A percentile compares a stretch with the other conserved stretches of the same genome.
Evolutionary conservation across 2,797 vertebrate species (phyloP).

Genomic region (Rhodeus uyekii): DNA sequence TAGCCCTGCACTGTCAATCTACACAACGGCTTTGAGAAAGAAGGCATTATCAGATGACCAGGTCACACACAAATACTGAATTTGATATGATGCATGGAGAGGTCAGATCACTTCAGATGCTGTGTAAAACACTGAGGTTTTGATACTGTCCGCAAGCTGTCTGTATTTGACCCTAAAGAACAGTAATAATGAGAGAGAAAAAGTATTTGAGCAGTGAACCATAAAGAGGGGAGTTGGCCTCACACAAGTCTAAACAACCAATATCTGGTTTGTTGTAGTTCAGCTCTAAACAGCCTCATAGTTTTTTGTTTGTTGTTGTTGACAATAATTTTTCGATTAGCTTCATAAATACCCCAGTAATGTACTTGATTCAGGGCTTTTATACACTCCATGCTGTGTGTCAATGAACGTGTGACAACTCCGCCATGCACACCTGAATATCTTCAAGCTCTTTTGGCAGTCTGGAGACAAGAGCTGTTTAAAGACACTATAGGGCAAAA

Average conservation of each 20-base stretch:
- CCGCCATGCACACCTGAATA: background rate
- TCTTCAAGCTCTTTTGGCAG: background rate
- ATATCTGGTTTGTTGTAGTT: background rate
- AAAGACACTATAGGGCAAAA: background rate
- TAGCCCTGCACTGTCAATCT: slow-evolving; percentile 60
- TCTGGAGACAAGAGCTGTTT: background rate
- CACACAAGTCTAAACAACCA: background rate
- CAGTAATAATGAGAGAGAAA: background rate
- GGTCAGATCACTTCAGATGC: background rate
- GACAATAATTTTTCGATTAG: slow-evolving; percentile 17
- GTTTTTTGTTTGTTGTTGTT: background rate
- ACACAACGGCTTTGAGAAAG: slow-evolving; percentile 53
- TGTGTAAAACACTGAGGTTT: background rate
- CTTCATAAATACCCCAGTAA: slow-evolving; percentile 21
- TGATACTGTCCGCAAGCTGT: background rate
- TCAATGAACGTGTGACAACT: slow-evolving; percentile 7
- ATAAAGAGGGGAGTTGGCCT: background rate
- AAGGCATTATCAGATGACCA: slow-evolving; percentile 37
- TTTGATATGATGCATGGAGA: slow-evolving; percentile 11
- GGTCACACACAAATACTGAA: slow-evolving; percentile 28
- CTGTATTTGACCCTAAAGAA: background rate
- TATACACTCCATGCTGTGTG: slow-evolving; percentile 9
- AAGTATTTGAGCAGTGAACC: background rate
- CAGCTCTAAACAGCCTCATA: background rate
- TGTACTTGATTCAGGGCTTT: background rate